phyloP scores from a whole-genome alignment of 2,888 invertebrate genomes.

The Patella pellucida region DNA sequence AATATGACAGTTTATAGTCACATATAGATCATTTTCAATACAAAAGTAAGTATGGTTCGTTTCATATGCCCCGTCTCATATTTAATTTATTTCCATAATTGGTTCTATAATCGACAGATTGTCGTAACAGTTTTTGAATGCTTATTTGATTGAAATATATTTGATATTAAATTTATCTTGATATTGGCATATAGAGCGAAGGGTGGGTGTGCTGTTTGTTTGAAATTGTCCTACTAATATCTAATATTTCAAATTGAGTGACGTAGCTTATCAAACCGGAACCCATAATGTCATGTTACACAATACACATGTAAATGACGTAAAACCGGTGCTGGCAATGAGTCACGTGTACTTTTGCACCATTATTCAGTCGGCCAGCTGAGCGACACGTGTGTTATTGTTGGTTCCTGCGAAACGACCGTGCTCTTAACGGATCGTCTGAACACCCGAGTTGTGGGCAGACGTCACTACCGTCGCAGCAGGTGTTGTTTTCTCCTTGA shows the following conservation, averaged over 20 bases:
- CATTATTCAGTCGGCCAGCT: constrained; percentile 5
- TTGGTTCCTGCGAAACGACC: neutral
- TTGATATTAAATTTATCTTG: neutral
- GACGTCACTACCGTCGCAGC: neutral
- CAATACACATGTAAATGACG: neutral
- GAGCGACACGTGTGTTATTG: constrained; percentile 8
- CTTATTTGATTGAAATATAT: neutral
- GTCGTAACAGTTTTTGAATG: neutral
- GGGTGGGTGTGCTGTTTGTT: neutral
- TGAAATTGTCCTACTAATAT: neutral
- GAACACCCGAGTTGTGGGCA: neutral
- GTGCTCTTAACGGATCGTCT: constrained; percentile 4
- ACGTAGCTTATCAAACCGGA: neutral
- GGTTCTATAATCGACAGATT: neutral
- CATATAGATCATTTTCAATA: no score
- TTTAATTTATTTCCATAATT: neutral
- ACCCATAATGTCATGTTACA: neutral
- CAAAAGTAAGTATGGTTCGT: no score
- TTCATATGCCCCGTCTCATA: no score
- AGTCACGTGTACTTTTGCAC: neutral
- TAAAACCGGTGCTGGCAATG: neutral
- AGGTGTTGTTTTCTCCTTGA: neutral
- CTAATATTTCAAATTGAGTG: neutral
- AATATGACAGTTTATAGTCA: no score
- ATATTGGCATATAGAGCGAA: no score